Base-by-base conservation (phyloP, 2,797 vertebrate genomes). In the Anguilla megastoma region DNA sequence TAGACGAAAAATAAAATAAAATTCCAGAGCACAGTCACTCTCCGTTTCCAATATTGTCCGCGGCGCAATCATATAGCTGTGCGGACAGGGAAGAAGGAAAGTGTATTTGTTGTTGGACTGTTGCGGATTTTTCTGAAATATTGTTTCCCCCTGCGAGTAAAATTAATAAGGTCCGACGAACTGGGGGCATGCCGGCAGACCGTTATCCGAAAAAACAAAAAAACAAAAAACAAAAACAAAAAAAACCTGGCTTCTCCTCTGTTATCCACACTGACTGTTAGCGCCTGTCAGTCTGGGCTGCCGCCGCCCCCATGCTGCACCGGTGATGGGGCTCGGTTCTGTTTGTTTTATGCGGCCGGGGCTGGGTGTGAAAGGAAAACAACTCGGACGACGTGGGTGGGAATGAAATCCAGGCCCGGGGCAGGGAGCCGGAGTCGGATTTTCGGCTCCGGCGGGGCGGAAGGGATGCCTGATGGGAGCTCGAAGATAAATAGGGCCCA, bases 281-380 rank as follows among this genome's bases (percentile, higher is more conserved):
- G 41, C 79, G 16, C 18, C 79, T 82, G 79, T n/a, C 79, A 24
- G 41, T 50, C 76, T 80, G 41, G 45, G 76, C 2, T 21, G 36
- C 76, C 2, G 41, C 5, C 7, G 41, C 24, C 6, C 10, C 6
- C 41, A 50, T n/a, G 9, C 79, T 50, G 45, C 1, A 21, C 21
- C 3, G 33, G n/a, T 6, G 14, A 41, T 18, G 9, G 33, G 74
- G 74, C 16, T 16, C 21, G 41, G 33, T 18, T 45, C 12, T 79
- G 74, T 79, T 79, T 79, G 74, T 36, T 41, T 79, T 79, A 79
- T 79, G 74, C 18, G 33, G 74, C 41, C 14, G 30, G n/a, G 33
- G 27, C 74, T 79, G 12, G 36, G 74, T 79, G 36, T 21, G 12
- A 79, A 71, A 45, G 33, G n/a, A 79, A 45, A 36, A 36, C 33